These are phyloP conservation scores for Phrynosoma platyrhinos DNA, from an alignment of 2,113 vertebrate species.

Conservation along the genomic window DNA sequence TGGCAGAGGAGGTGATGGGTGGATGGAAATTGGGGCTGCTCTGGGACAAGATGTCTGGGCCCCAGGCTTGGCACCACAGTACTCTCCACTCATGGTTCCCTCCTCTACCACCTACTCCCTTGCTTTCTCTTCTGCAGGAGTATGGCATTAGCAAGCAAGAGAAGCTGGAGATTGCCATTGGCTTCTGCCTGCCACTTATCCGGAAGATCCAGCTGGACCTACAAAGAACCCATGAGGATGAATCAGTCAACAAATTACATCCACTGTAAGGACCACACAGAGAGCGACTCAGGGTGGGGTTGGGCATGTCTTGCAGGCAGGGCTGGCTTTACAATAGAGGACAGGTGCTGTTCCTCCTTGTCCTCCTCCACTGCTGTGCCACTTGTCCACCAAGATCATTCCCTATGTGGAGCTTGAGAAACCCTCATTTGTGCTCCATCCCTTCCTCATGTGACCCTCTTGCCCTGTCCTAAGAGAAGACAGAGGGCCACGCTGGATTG, in stretches of 20 bases:
- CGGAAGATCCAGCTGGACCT: constrained; percentile 95
- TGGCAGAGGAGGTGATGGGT: background rate
- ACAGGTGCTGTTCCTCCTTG: background rate
- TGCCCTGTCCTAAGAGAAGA: too few relatives aligned
- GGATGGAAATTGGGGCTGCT: too few relatives aligned
- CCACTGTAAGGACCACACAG: constrained; percentile 83
- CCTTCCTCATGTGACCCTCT: too few relatives aligned
- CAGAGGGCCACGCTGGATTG: too few relatives aligned
- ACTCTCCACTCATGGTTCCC: too few relatives aligned
- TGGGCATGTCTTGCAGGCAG: background rate
- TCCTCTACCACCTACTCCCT: background rate
- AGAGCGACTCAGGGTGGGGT: background rate
- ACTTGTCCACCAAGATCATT: too few relatives aligned
- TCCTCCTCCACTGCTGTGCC: background rate
- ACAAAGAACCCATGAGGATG: constrained; percentile 97
- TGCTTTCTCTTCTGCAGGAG: constrained; percentile 79
- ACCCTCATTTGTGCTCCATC: too few relatives aligned
- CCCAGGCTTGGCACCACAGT: too few relatives aligned
- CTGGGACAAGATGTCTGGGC: background rate
- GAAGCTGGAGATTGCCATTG: constrained; percentile 96
- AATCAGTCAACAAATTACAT: constrained; percentile 98
- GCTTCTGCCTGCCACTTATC: constrained; percentile 96
- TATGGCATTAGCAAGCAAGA: constrained; percentile 94
- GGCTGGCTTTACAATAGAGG: background rate
- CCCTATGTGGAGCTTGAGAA: too few relatives aligned